Evolutionary conservation across 2,113 vertebrate species (phyloP), one percentile per base, ranked within the genome.

Genomic region (Bubo bubo): DNA sequence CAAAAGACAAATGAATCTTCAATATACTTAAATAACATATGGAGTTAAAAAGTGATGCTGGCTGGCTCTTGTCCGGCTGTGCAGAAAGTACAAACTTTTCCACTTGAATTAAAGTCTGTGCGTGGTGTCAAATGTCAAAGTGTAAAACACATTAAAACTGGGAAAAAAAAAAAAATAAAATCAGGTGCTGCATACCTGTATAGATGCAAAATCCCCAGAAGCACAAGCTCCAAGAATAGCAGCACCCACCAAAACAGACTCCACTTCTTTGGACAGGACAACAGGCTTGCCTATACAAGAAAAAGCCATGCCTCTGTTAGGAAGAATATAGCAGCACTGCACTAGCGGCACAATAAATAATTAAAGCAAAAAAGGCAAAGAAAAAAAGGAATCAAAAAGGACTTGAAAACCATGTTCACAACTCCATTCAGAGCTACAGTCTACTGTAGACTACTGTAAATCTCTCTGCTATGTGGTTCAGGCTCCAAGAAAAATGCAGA

Each of bases 171-270:
- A 41, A 52, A 88, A 68, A 50, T 45, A 52, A 88, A 68, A 50
- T 45, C 85, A 62, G 16, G 55, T 66, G 56, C 86, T 86, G 95
- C 97, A 55, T 98, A 99, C 99, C 99, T 99, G 98, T 83, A 99
- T 98, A 43, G 98, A 99, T 85, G 94, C 52, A 95, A 98, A 99
- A 95, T 99, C 99, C 49, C 96, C 98, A 23, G 99, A 99, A 56
- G 99, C 99, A 97, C 99, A 99, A 43, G 99, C 99, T 92, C 99
- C 99, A 88, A 99, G 98, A 94, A 99, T 95, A 75, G 99, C 99
- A 94, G 99, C 99, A 37, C 99, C 99, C 86, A 99, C 98, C 80
- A 99, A 96, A 77, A 99, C 99, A 73, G 99, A 99, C 93, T 99
- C 99, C 81, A 97, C 98, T 98, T 99, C 99, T 93, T 98, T 98